phyloP scores from a whole-genome alignment of 2,888 invertebrate species.

The Xanthorhoe designata region DNA sequence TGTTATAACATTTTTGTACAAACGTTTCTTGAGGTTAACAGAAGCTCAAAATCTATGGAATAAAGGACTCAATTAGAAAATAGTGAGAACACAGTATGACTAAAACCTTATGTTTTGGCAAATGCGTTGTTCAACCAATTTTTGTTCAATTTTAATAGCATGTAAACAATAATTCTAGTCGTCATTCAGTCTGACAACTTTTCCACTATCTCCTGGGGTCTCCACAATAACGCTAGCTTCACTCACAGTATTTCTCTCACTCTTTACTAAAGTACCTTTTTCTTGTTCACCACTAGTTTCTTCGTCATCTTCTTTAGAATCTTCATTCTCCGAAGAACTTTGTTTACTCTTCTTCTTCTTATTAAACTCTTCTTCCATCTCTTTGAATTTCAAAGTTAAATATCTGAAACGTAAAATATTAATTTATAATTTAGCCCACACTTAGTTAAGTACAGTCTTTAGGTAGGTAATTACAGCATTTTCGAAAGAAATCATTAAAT shows the following conservation, averaged over 20 bases:
- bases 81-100: background rate
- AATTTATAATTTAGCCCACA: background rate
- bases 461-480: background rate
- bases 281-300: constrained; percentile 55
- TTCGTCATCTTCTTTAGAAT: constrained; percentile 60
- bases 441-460: background rate
- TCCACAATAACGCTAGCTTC: constrained; percentile 71
- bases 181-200: constrained; percentile 72
- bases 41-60: background rate
- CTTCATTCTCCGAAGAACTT: constrained; percentile 50
- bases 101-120: background rate
- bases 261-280: constrained; percentile 33
- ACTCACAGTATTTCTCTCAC: constrained; percentile 53
- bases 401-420: constrained; percentile 83
- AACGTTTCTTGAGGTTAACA: background rate
- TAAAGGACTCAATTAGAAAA: background rate
- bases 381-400: constrained; percentile 92
- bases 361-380: constrained; percentile 93
- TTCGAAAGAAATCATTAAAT: background rate
- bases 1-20: background rate
- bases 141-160: constrained; percentile 17
- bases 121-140: constrained; percentile 6
- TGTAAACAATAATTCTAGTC: constrained; percentile 20
- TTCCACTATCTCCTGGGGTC: constrained; percentile 73
- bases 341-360: constrained; percentile 87